Conservation (phyloP, 2,888 invertebrate species). For the Pocota personata region DNA sequence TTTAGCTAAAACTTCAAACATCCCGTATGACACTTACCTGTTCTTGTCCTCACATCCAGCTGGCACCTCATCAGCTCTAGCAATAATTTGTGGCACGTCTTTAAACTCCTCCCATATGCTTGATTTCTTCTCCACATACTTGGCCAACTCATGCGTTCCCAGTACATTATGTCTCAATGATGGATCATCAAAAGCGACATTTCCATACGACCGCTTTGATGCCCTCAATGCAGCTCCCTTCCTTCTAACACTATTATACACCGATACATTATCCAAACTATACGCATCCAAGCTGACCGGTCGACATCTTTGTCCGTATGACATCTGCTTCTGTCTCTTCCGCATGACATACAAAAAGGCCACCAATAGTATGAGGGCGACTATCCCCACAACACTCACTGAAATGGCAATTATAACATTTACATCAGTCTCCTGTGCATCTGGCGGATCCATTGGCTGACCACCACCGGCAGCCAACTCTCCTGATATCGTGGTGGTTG, state of each 20-base stretch:
- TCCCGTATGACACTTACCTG: slow-evolving; percentile 81
- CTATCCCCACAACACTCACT: slow-evolving; percentile 91
- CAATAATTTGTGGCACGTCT: slow-evolving; percentile 90
- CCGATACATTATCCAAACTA: slow-evolving; percentile 94
- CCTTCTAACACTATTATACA: slow-evolving; percentile 89
- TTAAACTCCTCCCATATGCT: slow-evolving; percentile 92
- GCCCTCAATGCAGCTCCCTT: slow-evolving; percentile 90
- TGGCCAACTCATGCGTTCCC: slow-evolving; percentile 90
- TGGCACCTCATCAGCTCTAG: slow-evolving; percentile 92
- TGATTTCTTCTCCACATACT: slow-evolving; percentile 88
- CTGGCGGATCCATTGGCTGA: slow-evolving; percentile 68
- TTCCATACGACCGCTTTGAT: slow-evolving; percentile 94
- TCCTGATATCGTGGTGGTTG: slow-evolving; percentile 37
- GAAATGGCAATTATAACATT: slow-evolving; percentile 92
- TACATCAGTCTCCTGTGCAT: slow-evolving; percentile 83
- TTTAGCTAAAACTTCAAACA: no score
- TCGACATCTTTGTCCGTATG: slow-evolving; percentile 93
- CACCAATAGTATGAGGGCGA: slow-evolving; percentile 90
- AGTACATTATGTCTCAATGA: slow-evolving; percentile 88
- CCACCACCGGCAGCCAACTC: slow-evolving; percentile 41
- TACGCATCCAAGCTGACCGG: slow-evolving; percentile 95
- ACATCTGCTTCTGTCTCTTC: slow-evolving; percentile 91
- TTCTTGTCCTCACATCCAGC: slow-evolving; percentile 95
- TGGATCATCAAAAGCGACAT: slow-evolving; percentile 95
- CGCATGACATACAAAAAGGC: slow-evolving; percentile 90